A percentile compares a stretch with the other conserved stretches of the same genome.
Evolutionary conservation across 2,797 vertebrate species (phyloP).

Genomic region (Leucoraja ocellata): DNA sequence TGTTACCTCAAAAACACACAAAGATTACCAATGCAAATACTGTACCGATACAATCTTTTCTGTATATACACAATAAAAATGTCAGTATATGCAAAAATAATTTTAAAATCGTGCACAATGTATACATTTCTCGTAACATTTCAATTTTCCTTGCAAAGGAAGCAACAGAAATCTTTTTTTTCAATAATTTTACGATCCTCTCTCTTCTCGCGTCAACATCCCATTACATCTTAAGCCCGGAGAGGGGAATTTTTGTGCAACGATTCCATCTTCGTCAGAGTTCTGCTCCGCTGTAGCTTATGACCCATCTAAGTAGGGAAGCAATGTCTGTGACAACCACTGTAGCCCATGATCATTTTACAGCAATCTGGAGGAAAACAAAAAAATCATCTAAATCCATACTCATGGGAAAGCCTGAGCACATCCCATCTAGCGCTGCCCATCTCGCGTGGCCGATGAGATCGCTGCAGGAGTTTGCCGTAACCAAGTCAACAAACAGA

Average conservation of each 20-base stretch:
- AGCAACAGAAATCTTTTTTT: slow-evolving; percentile 50
- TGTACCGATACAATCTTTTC: slow-evolving; percentile 62
- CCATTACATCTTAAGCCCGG: neutral
- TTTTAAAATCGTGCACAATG: slow-evolving; percentile 65
- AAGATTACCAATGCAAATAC: slow-evolving; percentile 66
- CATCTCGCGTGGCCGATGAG: slow-evolving; percentile 58
- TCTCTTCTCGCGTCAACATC: slow-evolving; percentile 5
- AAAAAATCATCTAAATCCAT: slow-evolving; percentile 54
- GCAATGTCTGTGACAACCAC: slow-evolving; percentile 37
- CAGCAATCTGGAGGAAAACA: slow-evolving; percentile 68
- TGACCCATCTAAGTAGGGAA: slow-evolving; percentile 34
- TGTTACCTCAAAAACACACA: slow-evolving; percentile 67
- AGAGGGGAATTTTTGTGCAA: slow-evolving; percentile 22
- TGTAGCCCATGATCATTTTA: slow-evolving; percentile 60
- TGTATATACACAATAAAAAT: slow-evolving; percentile 70
- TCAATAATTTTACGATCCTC: slow-evolving; percentile 37
- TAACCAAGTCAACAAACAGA: slow-evolving; percentile 49
- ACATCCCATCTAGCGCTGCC: slow-evolving; percentile 46
- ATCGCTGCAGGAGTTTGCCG: slow-evolving; percentile 59
- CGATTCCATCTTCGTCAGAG: slow-evolving; percentile 33
- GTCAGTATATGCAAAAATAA: slow-evolving; percentile 72
- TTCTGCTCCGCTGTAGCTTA: slow-evolving; percentile 35
- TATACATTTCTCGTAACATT: slow-evolving; percentile 56
- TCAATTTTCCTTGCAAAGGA: slow-evolving; percentile 52
- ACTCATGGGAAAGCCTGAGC: slow-evolving; percentile 62